phyloP scores from a whole-genome alignment of 2,113 vertebrate genomes.

The Ptychochromis oligacanthus region DNA sequence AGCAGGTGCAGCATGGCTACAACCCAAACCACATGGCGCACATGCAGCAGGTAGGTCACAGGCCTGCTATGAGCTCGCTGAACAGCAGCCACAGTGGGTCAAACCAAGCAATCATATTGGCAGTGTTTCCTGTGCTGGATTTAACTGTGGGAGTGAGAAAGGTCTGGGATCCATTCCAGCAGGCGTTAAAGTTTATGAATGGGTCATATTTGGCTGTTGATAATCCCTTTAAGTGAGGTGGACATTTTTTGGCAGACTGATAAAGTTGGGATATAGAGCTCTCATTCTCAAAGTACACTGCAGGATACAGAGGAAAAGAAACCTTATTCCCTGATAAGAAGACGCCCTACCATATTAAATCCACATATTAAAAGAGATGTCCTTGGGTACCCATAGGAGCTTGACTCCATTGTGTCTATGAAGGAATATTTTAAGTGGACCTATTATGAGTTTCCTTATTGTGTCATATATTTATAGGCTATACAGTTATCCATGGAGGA shows the following conservation, averaged over 20 bases:
- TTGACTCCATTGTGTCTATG: not conserved
- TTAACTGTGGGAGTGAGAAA: constrained; percentile 13
- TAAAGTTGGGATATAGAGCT: not conserved
- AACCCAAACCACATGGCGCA: constrained; percentile 97
- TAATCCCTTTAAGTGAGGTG: not conserved
- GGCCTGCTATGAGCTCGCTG: not conserved
- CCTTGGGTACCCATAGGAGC: not conserved
- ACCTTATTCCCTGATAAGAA: constrained; percentile 3
- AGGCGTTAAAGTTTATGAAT: constrained; percentile 18
- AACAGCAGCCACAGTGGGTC: not conserved
- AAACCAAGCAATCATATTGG: not conserved
- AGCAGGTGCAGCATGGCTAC: constrained; percentile 96
- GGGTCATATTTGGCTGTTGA: constrained; percentile 3
- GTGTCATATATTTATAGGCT: not conserved
- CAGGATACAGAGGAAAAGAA: not conserved
- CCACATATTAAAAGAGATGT: no score
- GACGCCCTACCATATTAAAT: not conserved
- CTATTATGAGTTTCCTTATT: not conserved
- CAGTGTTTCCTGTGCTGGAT: not conserved
- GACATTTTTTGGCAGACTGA: not conserved
- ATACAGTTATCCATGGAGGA: not conserved
- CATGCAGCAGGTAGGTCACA: constrained; percentile 90
- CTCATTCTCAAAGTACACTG: not conserved
- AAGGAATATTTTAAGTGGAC: not conserved
- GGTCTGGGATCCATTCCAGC: constrained; percentile 25